Conservation (phyloP, 1,140 invertebrate species). For the Cepaea nemoralis region DNA sequence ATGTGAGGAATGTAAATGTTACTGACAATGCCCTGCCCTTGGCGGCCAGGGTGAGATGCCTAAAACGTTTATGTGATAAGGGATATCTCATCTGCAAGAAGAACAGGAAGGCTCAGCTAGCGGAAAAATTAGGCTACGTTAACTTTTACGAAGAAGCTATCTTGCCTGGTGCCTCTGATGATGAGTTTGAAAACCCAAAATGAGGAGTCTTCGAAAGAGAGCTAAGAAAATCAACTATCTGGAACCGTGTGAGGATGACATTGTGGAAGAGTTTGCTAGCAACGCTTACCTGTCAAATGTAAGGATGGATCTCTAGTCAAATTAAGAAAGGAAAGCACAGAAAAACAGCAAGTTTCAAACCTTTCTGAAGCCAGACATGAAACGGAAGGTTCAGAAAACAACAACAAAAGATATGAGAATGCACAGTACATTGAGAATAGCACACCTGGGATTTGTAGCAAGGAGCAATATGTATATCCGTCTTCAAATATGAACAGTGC, state of each 20-base stretch:
- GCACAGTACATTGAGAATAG: too few relatives aligned
- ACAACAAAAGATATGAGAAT: too few relatives aligned
- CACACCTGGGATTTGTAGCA: too few relatives aligned
- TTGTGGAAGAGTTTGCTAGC: slow-evolving; percentile 7
- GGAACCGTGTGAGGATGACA: slow-evolving; percentile 32
- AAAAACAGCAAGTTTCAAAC: too few relatives aligned
- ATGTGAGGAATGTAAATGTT: too few relatives aligned
- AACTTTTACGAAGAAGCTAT: slow-evolving; percentile 6
- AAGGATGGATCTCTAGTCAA: too few relatives aligned
- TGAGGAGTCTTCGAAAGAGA: slow-evolving; percentile 25
- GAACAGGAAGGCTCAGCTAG: too few relatives aligned
- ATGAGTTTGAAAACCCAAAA: background rate
- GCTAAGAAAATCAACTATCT: slow-evolving; percentile 22
- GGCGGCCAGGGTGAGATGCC: slow-evolving; percentile 2
- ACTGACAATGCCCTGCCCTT: slow-evolving; percentile 11
- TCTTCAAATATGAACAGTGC: too few relatives aligned
- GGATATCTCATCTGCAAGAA: slow-evolving; percentile 7
- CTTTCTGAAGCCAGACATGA: too few relatives aligned
- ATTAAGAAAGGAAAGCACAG: too few relatives aligned
- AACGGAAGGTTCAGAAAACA: too few relatives aligned
- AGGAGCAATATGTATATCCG: too few relatives aligned
- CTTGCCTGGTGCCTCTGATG: background rate
- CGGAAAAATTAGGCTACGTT: background rate
- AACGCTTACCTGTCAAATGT: slow-evolving; percentile 2
- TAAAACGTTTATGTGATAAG: background rate